Evolutionary conservation across 1,140 invertebrate genomes (phyloP), one percentile per base, ranked within the genome.

Genomic region (Pollicipes pollicipes): DNA sequence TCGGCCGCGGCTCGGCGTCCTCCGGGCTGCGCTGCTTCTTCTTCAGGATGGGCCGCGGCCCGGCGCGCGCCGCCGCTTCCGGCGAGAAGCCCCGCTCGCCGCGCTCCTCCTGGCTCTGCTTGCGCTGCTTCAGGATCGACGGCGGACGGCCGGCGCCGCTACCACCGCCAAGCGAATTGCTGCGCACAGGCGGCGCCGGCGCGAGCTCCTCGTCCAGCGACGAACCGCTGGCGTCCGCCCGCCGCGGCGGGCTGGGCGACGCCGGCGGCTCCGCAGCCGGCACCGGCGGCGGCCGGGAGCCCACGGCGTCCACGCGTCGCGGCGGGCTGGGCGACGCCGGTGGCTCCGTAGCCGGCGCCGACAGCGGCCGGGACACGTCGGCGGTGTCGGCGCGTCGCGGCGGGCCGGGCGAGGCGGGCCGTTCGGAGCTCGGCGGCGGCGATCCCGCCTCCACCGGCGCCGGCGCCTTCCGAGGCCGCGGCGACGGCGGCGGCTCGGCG

Each of bases 31-130:
- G 72, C 30, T 81, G 78, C 70, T 88, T 88, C 78, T 90, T 90
- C 77, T 91, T 91, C 6, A 91, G 78, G 72, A 93, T 92, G 1
- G 90, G 90, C 74, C 86, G 84, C 0, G 78, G 78, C 88, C 89
- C 69, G 71, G 88, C 87, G 29, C 86, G 88, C 4, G 88, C 85
- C 72, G 67, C 85, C 72, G 67, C 69, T n/a, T 73, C 72, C 26
- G 73, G 37, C 1, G 68, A 58, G 21, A 58, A 58, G 76, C 86
- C 85, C 72, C 45, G 45, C 45, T 58, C 45, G 2, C 2, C 8
- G 3, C 45, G 8, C 45, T 58, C 45, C 24, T 58, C 45, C 45
- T 58, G 45, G 21, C 45, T 58, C 45, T 58, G 45, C 24, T 58
- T 58, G 8, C 45, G 45, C 21, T 58, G 45, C 24, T 58, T 58